Evolutionary conservation across 2,797 vertebrate species (phyloP).

Genomic region (Microctenopoma steveboyesi): DNA sequence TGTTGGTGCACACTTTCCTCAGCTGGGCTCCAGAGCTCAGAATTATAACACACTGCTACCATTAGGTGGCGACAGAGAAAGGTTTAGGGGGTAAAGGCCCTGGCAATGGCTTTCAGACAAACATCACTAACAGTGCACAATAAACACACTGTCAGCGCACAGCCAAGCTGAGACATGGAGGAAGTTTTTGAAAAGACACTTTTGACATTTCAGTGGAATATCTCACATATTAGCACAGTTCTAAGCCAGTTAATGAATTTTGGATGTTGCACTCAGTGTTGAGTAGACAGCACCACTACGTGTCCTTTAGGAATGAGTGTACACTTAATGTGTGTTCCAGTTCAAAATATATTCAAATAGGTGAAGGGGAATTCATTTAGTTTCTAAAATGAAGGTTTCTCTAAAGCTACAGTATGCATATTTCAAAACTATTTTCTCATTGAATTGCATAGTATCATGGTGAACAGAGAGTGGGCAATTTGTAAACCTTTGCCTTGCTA

Average conservation of each 20-base stretch:
- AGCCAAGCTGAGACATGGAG: conserved; percentile 10
- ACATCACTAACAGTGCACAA: conserved; percentile 1
- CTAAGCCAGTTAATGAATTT: background rate
- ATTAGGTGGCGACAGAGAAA: conserved; percentile 85
- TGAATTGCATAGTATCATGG: conserved; percentile 64
- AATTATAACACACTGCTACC: conserved; percentile 64
- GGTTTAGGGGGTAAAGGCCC: conserved; percentile 25
- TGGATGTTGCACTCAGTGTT: conserved; percentile 4
- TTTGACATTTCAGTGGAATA: background rate
- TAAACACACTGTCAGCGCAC: conserved; percentile 15
- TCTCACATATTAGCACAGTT: background rate
- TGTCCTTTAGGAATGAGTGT: conserved; percentile 1
- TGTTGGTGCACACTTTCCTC: conserved; percentile 83
- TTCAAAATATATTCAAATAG: conserved; percentile 32
- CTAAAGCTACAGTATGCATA: conserved; percentile 27
- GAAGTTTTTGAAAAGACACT: conserved; percentile 5
- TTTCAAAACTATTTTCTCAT: conserved; percentile 50
- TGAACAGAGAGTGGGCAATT: conserved; percentile 67
- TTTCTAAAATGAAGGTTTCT: conserved; percentile 30
- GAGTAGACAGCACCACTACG: conserved; percentile 4
- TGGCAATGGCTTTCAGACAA: conserved; percentile 29
- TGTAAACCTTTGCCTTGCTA: conserved; percentile 65
- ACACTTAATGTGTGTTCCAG: conserved; percentile 7
- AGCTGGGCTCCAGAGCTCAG: conserved; percentile 72
- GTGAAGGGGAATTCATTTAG: conserved; percentile 4